Percentiles rank a stretch among this genome's conserved stretches.
These are phyloP conservation scores for Drosophila quinaria DNA, from an alignment of 2,888 invertebrate species.

Conservation along the genomic window DNA sequence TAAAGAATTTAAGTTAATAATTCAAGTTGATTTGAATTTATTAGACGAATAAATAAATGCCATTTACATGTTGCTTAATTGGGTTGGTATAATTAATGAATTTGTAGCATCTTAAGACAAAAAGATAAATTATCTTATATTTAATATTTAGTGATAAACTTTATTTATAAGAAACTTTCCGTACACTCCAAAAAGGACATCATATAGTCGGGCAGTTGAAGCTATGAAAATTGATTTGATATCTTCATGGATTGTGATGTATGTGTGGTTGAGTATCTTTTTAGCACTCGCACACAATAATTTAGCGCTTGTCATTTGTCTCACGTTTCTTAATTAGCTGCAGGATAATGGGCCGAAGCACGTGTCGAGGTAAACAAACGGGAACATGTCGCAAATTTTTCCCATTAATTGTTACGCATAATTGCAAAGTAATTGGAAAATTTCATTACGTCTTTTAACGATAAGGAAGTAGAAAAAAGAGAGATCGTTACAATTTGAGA, in stretches of 20 bases:
- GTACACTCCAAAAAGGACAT: too few species aligned
- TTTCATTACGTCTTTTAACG: slow-evolving; percentile 62
- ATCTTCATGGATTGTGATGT: slow-evolving; percentile 3
- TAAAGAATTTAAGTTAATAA: too few species aligned
- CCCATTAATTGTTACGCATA: slow-evolving; percentile 67
- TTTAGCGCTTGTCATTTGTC: slow-evolving; percentile 77
- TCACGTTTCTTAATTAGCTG: slow-evolving; percentile 83
- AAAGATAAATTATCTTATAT: too few species aligned
- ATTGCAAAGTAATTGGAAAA: slow-evolving; percentile 78
- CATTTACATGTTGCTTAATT: too few species aligned
- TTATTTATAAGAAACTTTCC: too few species aligned
- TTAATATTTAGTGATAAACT: neutral
- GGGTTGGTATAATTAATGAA: neutral
- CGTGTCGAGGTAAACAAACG: slow-evolving; percentile 66
- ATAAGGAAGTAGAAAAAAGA: neutral
- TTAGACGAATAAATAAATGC: neutral
- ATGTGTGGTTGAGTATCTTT: slow-evolving; percentile 6
- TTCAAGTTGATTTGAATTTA: neutral
- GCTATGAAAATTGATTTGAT: neutral
- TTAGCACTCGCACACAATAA: slow-evolving; percentile 58
- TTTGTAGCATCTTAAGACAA: neutral
- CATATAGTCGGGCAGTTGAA: neutral
- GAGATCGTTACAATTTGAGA: slow-evolving; percentile 5
- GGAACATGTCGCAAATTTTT: slow-evolving; percentile 41
- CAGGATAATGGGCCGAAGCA: slow-evolving; percentile 67